These are phyloP conservation scores for Porphyrio hochstetteri DNA, from an alignment of 2,113 vertebrate species.

Conservation along the genomic window DNA sequence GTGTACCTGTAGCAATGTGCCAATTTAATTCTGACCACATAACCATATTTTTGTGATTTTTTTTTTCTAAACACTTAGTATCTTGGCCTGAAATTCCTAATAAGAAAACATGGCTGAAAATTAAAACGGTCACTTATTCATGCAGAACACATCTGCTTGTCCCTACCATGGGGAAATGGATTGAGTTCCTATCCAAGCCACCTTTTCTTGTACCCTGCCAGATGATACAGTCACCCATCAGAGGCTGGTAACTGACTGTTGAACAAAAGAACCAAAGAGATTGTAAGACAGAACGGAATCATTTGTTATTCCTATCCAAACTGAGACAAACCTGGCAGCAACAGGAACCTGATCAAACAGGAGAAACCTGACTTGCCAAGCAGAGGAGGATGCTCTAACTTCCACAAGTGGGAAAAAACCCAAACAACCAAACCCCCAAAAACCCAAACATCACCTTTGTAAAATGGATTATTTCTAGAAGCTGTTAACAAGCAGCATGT, in stretches of 20 bases:
- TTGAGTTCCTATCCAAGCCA: neutral
- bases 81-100: neutral
- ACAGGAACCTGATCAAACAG: neutral
- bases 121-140: neutral
- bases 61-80: neutral
- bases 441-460: neutral
- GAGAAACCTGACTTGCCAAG: constrained; percentile 14
- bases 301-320: neutral
- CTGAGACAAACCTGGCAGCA: neutral
- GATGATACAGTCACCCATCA: neutral
- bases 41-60: neutral
- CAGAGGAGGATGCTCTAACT: neutral
- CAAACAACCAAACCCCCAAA: neutral
- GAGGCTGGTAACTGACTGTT: neutral
- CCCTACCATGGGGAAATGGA: neutral
- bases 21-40: neutral
- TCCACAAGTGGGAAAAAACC: neutral
- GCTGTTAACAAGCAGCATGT: neutral
- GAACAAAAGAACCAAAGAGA: neutral
- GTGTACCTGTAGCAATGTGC: neutral
- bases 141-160: neutral
- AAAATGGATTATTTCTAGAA: neutral
- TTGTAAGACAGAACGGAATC: neutral
- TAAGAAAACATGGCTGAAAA: neutral
- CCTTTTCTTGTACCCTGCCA: neutral